A percentile compares a stretch with the other conserved stretches of the same genome.
Conservation (phyloP, 2,888 invertebrate genomes). For the Amiota communis region DNA sequence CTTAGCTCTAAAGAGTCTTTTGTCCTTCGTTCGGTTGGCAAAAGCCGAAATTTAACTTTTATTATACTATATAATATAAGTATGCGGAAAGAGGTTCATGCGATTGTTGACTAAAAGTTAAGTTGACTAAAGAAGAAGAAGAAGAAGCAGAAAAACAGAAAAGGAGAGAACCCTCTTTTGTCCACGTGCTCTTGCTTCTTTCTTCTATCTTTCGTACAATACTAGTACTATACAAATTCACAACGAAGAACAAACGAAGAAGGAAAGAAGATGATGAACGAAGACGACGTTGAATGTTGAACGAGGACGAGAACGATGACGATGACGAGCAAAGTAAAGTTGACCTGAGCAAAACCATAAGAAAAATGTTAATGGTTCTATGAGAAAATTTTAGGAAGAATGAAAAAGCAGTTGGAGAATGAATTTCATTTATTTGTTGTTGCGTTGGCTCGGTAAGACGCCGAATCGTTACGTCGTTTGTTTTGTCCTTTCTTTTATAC, state of each 20-base stretch:
- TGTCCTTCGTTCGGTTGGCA: too few species aligned
- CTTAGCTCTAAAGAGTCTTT: not conserved
- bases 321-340: not conserved
- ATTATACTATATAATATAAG: too few species aligned
- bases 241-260: too few species aligned
- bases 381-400: too few species aligned
- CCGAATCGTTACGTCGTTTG: not conserved
- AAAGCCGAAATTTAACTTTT: not conserved
- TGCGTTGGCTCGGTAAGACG: too few species aligned
- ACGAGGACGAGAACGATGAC: not conserved
- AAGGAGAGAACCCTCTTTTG: not conserved
- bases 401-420: too few species aligned
- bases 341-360: slow-evolving; percentile 7
- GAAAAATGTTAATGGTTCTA: not conserved
- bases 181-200: too few species aligned
- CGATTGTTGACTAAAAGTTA: not conserved
- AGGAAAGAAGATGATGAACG: too few species aligned
- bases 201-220: too few species aligned
- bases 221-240: too few species aligned
- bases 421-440: too few species aligned
- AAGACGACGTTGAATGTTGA: not conserved
- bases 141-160: too few species aligned
- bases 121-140: not conserved
- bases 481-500: not conserved
- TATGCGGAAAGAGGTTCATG: not conserved